Evolutionary conservation across 2,797 vertebrate species (phyloP).

Genomic region (Poeciliopsis infans): DNA sequence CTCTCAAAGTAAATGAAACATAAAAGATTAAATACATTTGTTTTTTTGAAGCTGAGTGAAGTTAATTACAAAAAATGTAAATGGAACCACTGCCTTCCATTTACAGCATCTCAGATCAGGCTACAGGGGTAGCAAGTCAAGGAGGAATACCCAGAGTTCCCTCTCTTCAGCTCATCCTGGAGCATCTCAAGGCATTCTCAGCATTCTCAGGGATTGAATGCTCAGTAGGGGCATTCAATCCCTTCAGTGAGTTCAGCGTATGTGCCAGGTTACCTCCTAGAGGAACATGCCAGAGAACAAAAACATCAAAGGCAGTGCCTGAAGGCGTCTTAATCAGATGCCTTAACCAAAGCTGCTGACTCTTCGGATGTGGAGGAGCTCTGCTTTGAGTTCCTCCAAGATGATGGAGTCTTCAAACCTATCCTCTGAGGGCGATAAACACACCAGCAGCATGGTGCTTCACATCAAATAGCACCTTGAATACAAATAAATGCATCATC

Average conservation of each 20-base stretch:
- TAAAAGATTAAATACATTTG: not conserved
- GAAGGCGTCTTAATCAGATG: not conserved
- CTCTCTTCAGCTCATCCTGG: not conserved
- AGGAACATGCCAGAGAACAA: not conserved
- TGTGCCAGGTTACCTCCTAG: not conserved
- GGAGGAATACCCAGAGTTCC: not conserved
- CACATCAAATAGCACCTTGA: not conserved
- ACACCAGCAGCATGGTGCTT: not conserved
- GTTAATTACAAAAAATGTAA: not conserved
- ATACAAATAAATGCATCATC: not conserved
- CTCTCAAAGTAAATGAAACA: not conserved
- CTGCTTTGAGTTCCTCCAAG: not conserved
- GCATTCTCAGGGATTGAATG: too few species aligned
- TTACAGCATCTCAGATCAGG: not conserved
- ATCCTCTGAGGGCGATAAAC: not conserved
- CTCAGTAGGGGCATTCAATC: not conserved
- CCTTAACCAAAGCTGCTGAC: not conserved
- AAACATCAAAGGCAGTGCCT: not conserved
- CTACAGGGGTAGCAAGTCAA: not conserved
- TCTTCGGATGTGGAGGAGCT: not conserved
- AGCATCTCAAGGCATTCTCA: not conserved
- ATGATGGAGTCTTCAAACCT: not conserved
- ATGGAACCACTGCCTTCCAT: not conserved
- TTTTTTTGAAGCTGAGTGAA: constrained; percentile 1
- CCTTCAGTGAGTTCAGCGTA: not conserved